Evolutionary conservation across 2,113 vertebrate genomes (phyloP).

Genomic region (Eublepharis macularius): DNA sequence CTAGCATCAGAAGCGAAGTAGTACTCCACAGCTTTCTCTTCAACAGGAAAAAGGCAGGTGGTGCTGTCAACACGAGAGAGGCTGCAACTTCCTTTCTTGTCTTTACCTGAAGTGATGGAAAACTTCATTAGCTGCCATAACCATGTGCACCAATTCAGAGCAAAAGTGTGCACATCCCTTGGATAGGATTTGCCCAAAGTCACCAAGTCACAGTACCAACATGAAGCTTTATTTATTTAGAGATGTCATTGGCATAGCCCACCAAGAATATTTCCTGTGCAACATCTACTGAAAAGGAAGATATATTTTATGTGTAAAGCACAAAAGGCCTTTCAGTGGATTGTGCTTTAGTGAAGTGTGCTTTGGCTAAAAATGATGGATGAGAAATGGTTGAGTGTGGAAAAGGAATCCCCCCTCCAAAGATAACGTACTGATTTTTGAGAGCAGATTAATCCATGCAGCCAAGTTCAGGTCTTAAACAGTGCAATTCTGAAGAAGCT

Average conservation of each 20-base stretch:
- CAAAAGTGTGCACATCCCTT: not conserved
- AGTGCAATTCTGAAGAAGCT: not conserved
- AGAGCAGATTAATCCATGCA: not conserved
- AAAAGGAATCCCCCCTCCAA: too few species aligned
- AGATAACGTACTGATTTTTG: not conserved
- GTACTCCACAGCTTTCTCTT: slow-evolving; percentile 96
- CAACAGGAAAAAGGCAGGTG: slow-evolving; percentile 93
- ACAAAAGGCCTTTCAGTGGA: not conserved
- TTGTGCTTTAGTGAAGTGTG: fast-evolving
- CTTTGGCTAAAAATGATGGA: not conserved
- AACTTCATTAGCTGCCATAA: not conserved
- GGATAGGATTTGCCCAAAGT: not conserved
- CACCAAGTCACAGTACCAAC: slow-evolving; percentile 52
- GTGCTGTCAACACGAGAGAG: slow-evolving; percentile 89
- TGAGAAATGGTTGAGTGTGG: not conserved
- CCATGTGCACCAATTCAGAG: not conserved
- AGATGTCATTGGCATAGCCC: not conserved
- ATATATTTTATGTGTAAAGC: too few species aligned
- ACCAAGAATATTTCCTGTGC: not conserved
- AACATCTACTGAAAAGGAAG: not conserved
- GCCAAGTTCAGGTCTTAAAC: not conserved
- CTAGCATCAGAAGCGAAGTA: slow-evolving; percentile 98
- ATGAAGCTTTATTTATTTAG: slow-evolving; percentile 63
- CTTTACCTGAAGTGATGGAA: slow-evolving; percentile 75
- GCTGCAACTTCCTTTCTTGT: slow-evolving; percentile 89